Base-by-base conservation (phyloP, 2,113 vertebrate genomes). In the Crotalus helleri region DNA sequence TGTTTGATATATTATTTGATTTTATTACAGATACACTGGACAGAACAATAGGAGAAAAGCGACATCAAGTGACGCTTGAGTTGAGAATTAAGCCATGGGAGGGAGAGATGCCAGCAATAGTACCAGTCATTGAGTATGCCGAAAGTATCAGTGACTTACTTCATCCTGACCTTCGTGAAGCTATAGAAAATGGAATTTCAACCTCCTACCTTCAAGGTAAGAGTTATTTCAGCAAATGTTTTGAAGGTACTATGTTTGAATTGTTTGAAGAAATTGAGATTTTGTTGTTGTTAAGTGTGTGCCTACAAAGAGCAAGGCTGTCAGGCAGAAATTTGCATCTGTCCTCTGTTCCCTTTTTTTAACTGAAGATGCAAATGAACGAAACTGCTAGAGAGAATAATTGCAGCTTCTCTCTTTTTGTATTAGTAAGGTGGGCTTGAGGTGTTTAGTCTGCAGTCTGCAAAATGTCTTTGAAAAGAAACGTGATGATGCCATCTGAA, bases 151-250 rank as follows among this genome's bases (percentile, higher is more conserved):
- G 51, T 23, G 96, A 59, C 61, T 96, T 93, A 3, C 95, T 99
- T 24, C 90, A 97, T 0, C 53, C 96, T 64, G 98, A 98, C 29
- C 93, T 97, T 58, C 97, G 95, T 57, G 98, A 97, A 85, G 98
- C 99, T 0, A 46, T 99, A 96, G 98, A 98, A 96, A 99, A 98
- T 4, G 99, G 99, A 87, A 97, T 99, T 49, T 96, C 93, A 0
- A 98, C 98, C 93, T 98, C 98, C 0, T 98, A 97, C 53, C 97
- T 99, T 51, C 99, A 99, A 98, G 99, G 99, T 99, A 96, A 95
- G 6, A 53, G n/a, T 24, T 49, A 15, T 8, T 89, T 0, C 58
- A 24, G 26, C 13, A 88, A 39, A 13, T 53, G 33, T 44, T 33
- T 29, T 92, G 51, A 61, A 46, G 10, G n/a, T 19, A 85, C 24